Evolutionary conservation across 2,113 vertebrate species (phyloP), one percentile per base, ranked within the genome.

Genomic region (Tachysurus vachellii): DNA sequence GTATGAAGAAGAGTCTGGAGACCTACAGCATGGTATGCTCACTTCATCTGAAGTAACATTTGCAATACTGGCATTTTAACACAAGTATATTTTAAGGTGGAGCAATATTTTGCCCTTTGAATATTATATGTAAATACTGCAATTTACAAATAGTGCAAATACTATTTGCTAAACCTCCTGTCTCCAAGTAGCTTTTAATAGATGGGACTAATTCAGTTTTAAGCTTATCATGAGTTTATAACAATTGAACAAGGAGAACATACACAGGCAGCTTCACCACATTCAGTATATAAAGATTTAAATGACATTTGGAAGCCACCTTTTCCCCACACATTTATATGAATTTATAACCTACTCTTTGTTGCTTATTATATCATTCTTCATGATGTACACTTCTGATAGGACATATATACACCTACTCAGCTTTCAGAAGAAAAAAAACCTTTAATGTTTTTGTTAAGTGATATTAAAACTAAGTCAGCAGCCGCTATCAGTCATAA

Each of bases 21-120:
- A 91, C 53, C 90, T 89, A 68, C 90, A 88, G 0, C 89, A 92
- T 90, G 94, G 95, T 96, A 93, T 73, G 66, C 84, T 54, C 56
- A 57, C 47, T 23, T 4, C 21, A 57, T 11, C 73, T 66, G 1
- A 14, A 28, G 5, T n/a, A 80, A 23, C 19, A 23, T 56, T 26
- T 59, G 1, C 12, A 23, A 42, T 26, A 80, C 61, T 26, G 21
- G 5, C 11, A 50, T 50, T n/a, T 50, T 76, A 76, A 47, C 42
- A 75, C 8, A 44, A 73, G 36, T 10, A 70, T 70, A 5, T 31
- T 36, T 70, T 10, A 21, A 73, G 17, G 36, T 23, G 19, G 11
- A 44, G 36, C 31, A 44, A 21, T 1, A 23, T 42, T 71, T 47
- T 73, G 19, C 36, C 11, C 28, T 73, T 19, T 70, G 0, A 36